Base-by-base conservation (phyloP, 2,888 invertebrate species). In the Folsomia manolachei region DNA sequence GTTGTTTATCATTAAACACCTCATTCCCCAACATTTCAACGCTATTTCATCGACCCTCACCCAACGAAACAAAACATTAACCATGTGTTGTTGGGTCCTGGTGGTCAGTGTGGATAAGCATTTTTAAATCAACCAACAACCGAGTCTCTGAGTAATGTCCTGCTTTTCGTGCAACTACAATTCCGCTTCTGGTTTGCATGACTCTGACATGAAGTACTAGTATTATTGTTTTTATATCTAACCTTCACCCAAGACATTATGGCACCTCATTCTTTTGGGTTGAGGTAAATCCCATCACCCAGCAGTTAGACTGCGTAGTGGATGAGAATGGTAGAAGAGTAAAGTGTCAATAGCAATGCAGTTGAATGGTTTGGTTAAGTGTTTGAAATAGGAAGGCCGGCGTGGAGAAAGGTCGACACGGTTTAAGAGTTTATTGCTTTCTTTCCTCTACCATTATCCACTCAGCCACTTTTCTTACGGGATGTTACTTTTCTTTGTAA, bases 361-460 rank as follows among this genome's bases (percentile, higher is more conserved):
- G 11, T 56, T 56, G 56, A 21, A 18, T 24, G 62, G 60, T 23
- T 18, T 21, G 53, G 1, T 56, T 63, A 51, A 23, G 27, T 52
- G 52, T 68, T 56, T 56, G 27, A 51, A 52, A 53, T 62, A 19
- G 26, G 51, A 14, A 63, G 53, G 24, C 39, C 21, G 25, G 70
- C 24, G 39, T 63, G 70, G 53, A 70, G 64, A 61, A 62, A 39
- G 65, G 52, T 64, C 63, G 39, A 39, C 63, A 61, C 62, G 60
- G 51, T 64, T 51, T 56, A 24, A 23, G 21, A 26, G 26, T 69
- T 68, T 64, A 63, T 71, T 63, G 68, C 64, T 39, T 14, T 62
- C 67, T 61, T 52, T 70, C 51, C 25, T 2, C 53, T 61, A 64
- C n/a, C n/a, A n/a, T n/a, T n/a, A n/a, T n/a, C 23, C 69, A 53